These are phyloP conservation scores for Lithophane leautieri DNA, from an alignment of 2,888 invertebrate genomes.

Conservation along the genomic window DNA sequence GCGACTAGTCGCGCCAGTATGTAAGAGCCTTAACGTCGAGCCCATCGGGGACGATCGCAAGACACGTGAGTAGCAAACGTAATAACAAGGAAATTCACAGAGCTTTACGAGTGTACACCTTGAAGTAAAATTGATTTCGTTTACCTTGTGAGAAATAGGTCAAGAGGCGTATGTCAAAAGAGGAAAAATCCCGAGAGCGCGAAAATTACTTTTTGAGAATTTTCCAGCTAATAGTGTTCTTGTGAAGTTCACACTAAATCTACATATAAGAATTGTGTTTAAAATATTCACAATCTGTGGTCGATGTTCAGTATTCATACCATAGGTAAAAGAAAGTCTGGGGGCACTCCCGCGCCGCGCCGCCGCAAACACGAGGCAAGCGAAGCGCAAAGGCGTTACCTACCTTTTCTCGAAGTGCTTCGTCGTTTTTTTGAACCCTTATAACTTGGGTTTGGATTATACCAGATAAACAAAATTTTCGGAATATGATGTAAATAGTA, in stretches of 20 bases:
- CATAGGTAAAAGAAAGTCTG: too few relatives aligned
- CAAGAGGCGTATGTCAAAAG: constrained; percentile 53
- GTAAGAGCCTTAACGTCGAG: too few relatives aligned
- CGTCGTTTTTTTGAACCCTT: too few relatives aligned
- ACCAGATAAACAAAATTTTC: too few relatives aligned
- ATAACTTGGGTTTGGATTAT: too few relatives aligned
- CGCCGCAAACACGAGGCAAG: too few relatives aligned
- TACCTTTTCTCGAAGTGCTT: too few relatives aligned
- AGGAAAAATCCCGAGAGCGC: constrained; percentile 18
- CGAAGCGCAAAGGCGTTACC: too few relatives aligned
- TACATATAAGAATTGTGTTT: constrained; percentile 24
- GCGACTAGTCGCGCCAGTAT: too few relatives aligned
- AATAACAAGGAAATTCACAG: constrained; percentile 61
- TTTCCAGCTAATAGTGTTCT: constrained; percentile 44
- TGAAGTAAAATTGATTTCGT: constrained; percentile 65
- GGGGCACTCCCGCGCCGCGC: too few relatives aligned
- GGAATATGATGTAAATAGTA: too few relatives aligned
- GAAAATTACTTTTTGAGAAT: constrained; percentile 36
- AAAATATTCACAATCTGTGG: constrained; percentile 12
- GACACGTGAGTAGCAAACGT: constrained; percentile 43
- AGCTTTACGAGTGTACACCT: constrained; percentile 55
- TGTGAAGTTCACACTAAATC: constrained; percentile 32
- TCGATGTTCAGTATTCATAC: background rate
- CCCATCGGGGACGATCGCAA: constrained; percentile 22
- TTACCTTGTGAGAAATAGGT: constrained; percentile 56